Conservation (phyloP, 1,140 invertebrate species). For the Pogonomyrmex barbatus region DNA sequence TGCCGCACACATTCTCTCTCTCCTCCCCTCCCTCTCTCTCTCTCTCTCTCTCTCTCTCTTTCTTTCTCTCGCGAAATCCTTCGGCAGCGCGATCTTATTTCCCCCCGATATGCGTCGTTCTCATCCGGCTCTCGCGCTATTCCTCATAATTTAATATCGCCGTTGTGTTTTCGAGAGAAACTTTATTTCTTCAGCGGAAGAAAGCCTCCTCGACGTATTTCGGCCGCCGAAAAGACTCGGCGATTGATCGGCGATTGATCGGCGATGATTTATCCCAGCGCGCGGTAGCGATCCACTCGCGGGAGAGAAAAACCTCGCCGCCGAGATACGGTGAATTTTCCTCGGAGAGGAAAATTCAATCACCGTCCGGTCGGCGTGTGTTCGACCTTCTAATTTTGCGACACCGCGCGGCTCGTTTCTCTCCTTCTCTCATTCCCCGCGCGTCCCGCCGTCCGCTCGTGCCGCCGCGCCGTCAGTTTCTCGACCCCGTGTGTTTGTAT, state of each 20-base stretch:
- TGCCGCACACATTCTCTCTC: background rate
- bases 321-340: too few species aligned
- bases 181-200: background rate
- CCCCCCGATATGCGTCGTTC: background rate
- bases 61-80: background rate
- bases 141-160: background rate
- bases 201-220: background rate
- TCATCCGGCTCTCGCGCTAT: background rate
- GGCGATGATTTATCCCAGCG: background rate
- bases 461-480: constrained; percentile 23
- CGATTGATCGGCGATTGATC: background rate
- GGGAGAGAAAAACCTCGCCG: background rate
- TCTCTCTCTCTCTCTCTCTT: too few species aligned
- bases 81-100: constrained; percentile 20
- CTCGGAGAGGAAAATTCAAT: background rate
- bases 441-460: background rate
- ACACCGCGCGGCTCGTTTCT: constrained; percentile 66
- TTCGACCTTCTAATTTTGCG: constrained; percentile 53
- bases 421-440: constrained; percentile 31
- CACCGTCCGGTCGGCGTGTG: background rate
- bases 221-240: background rate
- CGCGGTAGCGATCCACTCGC: background rate
- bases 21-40: too few species aligned
- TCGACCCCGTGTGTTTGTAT: constrained; percentile 67
- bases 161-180: background rate